phyloP scores from a whole-genome alignment of 1,140 invertebrate species.

The Micrasema minimum region DNA sequence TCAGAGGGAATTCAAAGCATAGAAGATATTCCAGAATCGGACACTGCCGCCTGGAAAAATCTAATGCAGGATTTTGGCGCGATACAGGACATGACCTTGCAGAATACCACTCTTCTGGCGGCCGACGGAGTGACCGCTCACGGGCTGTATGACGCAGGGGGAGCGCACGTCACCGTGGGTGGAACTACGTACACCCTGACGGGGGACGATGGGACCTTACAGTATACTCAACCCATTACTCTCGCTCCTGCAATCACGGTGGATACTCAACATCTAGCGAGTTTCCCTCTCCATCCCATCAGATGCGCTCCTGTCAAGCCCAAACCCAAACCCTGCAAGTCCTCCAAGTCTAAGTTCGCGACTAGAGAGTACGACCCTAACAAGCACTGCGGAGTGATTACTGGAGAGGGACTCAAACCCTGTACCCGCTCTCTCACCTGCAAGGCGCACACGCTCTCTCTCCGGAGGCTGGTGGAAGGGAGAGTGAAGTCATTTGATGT shows the following conservation, averaged over 20 bases:
- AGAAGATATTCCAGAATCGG: constrained; percentile 59
- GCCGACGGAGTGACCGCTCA: constrained; percentile 56
- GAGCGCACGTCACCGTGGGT: constrained; percentile 39
- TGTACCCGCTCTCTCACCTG: constrained; percentile 87
- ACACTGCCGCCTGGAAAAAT: constrained; percentile 63
- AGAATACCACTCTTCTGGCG: constrained; percentile 59
- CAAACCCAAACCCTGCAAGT: constrained; percentile 63
- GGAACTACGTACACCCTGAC: constrained; percentile 56
- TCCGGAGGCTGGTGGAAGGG: constrained; percentile 78
- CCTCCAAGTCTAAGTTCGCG: constrained; percentile 68
- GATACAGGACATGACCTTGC: constrained; percentile 63
- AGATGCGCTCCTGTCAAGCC: constrained; percentile 57
- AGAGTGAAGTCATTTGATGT: constrained; percentile 83
- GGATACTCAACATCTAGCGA: constrained; percentile 57
- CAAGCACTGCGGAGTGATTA: constrained; percentile 82
- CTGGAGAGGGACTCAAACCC: constrained; percentile 74
- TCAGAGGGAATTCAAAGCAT: constrained; percentile 64
- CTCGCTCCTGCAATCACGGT: constrained; percentile 54
- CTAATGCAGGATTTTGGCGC: constrained; percentile 64
- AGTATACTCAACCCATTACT: constrained; percentile 58
- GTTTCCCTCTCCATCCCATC: constrained; percentile 49
- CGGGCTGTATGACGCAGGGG: constrained; percentile 58
- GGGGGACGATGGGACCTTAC: constrained; percentile 59
- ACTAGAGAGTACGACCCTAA: constrained; percentile 83
- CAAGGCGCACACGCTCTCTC: constrained; percentile 82